These are phyloP conservation scores for Troides helena DNA, from an alignment of 2,888 invertebrate species.

Conservation along the genomic window DNA sequence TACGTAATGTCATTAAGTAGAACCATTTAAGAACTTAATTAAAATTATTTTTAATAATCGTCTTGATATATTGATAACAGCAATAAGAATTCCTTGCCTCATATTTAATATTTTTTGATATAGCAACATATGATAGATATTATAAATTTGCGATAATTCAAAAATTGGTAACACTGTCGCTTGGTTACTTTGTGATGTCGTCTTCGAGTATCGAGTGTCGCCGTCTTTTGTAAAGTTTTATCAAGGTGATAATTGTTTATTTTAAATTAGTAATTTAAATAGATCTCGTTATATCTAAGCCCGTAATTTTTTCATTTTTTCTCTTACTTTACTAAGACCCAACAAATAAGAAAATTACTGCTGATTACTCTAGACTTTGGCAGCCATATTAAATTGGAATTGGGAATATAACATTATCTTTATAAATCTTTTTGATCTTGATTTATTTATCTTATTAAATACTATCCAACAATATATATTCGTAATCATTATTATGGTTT, in stretches of 20 bases:
- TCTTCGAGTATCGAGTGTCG: slow-evolving; percentile 75
- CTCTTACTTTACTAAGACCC: background rate
- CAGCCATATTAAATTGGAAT: slow-evolving; percentile 71
- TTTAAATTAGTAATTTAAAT: slow-evolving; percentile 27
- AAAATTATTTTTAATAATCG: too few relatives aligned
- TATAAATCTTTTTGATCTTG: slow-evolving; percentile 55
- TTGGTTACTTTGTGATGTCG: slow-evolving; percentile 69
- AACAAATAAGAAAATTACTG: background rate
- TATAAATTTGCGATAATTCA: slow-evolving; percentile 9
- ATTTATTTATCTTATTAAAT: slow-evolving; percentile 32
- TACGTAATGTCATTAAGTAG: too few relatives aligned
- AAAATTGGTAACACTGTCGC: slow-evolving; percentile 33
- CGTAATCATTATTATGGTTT: slow-evolving; percentile 17
- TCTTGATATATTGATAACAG: too few relatives aligned
- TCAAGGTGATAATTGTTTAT: slow-evolving; percentile 62
- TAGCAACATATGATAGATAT: background rate
- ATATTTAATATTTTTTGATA: background rate
- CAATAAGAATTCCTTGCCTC: too few relatives aligned
- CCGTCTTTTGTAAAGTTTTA: slow-evolving; percentile 78
- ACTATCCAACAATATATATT: background rate
- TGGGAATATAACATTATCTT: slow-evolving; percentile 56
- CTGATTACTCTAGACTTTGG: slow-evolving; percentile 43
- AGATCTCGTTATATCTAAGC: slow-evolving; percentile 5
- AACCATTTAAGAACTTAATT: too few relatives aligned
- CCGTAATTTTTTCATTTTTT: slow-evolving; percentile 4